A percentile compares a stretch with the other conserved stretches of the same genome.
Conservation (phyloP, 2,113 vertebrate species). For the Nettapus auritus region DNA sequence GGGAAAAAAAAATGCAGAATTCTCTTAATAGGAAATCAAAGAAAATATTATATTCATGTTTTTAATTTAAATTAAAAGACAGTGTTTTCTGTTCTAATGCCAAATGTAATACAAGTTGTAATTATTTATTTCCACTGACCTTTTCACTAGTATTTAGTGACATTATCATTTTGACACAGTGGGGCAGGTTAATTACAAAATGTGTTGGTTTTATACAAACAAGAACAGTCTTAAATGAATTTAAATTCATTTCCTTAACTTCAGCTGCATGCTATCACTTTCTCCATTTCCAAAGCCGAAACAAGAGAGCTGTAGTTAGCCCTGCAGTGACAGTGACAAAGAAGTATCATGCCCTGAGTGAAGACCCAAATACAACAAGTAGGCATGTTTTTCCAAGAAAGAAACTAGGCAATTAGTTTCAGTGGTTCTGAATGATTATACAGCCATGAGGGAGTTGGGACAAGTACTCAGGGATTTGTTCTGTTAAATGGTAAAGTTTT, state of each 20-base stretch:
- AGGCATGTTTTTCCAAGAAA: neutral
- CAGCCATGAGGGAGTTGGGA: neutral
- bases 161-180: slow-evolving; percentile 15
- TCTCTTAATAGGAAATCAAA: neutral
- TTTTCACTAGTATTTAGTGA: slow-evolving; percentile 39
- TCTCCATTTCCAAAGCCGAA: neutral
- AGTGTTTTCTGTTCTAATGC: neutral
- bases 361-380: neutral
- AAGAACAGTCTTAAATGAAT: neutral
- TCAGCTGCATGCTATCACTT: neutral
- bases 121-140: slow-evolving; percentile 27
- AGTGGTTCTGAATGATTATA: neutral
- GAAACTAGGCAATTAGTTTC: neutral
- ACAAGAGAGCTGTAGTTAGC: neutral
- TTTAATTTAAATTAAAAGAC: neutral
- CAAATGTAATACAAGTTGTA: neutral
- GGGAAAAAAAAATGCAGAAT: neutral
- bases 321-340: neutral
- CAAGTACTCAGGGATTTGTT: neutral
- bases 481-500: neutral
- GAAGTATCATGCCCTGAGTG: neutral
- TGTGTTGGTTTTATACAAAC: neutral
- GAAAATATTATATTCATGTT: neutral
- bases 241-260: neutral
- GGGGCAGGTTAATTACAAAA: neutral